Evolutionary conservation across 2,113 vertebrate species (phyloP).

Genomic region (Solea senegalensis): DNA sequence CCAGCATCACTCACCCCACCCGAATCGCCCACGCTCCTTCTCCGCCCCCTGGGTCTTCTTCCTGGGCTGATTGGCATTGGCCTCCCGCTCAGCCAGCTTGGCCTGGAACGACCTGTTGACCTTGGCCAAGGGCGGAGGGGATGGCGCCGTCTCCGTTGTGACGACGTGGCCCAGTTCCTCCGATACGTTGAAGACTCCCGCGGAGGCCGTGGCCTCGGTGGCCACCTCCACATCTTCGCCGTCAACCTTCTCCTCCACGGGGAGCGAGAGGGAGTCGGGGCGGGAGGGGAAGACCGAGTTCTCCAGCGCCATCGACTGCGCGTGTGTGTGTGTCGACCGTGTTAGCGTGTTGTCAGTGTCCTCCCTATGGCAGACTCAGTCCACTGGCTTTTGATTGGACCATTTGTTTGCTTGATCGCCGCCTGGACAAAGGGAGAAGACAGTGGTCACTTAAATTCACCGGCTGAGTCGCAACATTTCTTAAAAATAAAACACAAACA

Average conservation of each 20-base stretch:
- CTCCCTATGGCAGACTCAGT: conserved; percentile 64
- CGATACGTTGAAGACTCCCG: conserved; percentile 65
- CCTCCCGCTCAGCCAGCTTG: conserved; percentile 81
- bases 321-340: conserved; percentile 26
- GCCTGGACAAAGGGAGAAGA: conserved; percentile 61
- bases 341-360: conserved; percentile 55
- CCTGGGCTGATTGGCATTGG: conserved; percentile 67
- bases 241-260: conserved; percentile 72
- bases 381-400: conserved; percentile 61
- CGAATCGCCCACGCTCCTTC: conserved; percentile 80
- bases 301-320: conserved; percentile 74
- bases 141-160: conserved; percentile 71
- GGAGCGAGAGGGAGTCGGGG: conserved; percentile 70
- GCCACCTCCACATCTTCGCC: conserved; percentile 68
- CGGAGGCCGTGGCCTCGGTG: conserved; percentile 56
- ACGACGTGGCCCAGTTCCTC: conserved; percentile 80
- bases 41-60: conserved; percentile 74
- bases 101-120: conserved; percentile 78
- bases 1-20: conserved; percentile 78
- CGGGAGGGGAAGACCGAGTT: conserved; percentile 70
- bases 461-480: background rate
- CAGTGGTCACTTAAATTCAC: conserved; percentile 35
- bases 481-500: too few relatives aligned
- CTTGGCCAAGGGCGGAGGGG: conserved; percentile 48
- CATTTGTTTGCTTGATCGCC: conserved; percentile 72